A percentile compares a stretch with the other conserved stretches of the same genome.
These are phyloP conservation scores for Neoseiulus cucumeris DNA, from an alignment of 1,140 invertebrate species.

Conservation along the genomic window DNA sequence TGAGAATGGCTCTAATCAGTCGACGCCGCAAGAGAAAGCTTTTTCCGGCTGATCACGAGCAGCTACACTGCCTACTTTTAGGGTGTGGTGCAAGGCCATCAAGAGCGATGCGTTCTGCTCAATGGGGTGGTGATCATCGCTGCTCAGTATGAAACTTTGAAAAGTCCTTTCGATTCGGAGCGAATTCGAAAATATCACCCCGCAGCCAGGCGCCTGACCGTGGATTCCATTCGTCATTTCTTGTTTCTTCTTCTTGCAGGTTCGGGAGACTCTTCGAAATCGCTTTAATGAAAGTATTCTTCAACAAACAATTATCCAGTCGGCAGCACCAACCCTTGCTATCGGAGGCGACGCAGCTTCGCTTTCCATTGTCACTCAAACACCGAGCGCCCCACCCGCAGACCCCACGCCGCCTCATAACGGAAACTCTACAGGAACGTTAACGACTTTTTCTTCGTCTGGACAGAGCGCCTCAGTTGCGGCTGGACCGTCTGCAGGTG, in stretches of 20 bases:
- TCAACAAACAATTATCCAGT: conserved; percentile 6
- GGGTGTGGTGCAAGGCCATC: no score
- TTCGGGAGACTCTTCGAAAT: background rate
- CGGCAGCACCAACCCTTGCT: background rate
- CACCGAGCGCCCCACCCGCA: background rate
- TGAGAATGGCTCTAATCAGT: no score
- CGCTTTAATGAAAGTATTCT: conserved; percentile 6
- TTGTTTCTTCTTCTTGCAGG: background rate
- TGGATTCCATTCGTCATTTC: background rate
- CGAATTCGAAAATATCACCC: no score
- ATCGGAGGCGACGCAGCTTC: background rate
- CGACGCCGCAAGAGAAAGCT: no score
- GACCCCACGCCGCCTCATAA: background rate
- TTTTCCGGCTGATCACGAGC: no score
- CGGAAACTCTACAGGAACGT: background rate
- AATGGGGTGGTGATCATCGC: no score
- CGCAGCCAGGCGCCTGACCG: no score
- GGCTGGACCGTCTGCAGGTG: background rate
- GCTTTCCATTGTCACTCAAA: background rate
- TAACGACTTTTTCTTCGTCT: background rate
- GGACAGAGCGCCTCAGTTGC: background rate
- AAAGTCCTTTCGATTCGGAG: no score
- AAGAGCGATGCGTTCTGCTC: no score
- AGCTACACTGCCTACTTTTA: no score
- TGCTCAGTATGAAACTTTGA: no score